A percentile compares a stretch with the other conserved stretches of the same genome.
phyloP scores from a whole-genome alignment of 1,140 invertebrate genomes.

The Zeugodacus cucurbitae region DNA sequence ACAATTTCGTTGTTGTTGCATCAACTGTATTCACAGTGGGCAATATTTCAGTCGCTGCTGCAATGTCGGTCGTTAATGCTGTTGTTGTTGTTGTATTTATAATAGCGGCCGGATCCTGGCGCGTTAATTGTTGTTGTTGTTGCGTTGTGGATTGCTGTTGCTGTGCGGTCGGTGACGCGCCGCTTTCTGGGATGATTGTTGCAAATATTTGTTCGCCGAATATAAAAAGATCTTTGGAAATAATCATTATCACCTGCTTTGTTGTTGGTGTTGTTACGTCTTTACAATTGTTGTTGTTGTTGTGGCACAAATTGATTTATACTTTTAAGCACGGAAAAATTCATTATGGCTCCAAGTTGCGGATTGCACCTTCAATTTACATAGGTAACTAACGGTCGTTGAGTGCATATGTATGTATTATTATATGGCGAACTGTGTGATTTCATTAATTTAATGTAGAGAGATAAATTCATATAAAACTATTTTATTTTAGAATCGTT shows the following conservation, averaged over 20 bases:
- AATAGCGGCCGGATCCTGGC: conserved; percentile 46
- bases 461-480: too few species aligned
- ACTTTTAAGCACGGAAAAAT: too few species aligned
- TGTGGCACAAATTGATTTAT: not conserved
- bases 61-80: conserved; percentile 38
- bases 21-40: conserved; percentile 63
- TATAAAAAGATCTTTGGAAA: conserved; percentile 66
- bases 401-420: not conserved
- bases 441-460: too few species aligned
- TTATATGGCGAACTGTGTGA: too few species aligned
- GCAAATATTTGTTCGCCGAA: conserved; percentile 66
- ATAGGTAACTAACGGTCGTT: too few species aligned
- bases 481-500: too few species aligned
- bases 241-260: conserved; percentile 66
- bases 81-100: conserved; percentile 49
- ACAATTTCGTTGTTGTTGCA: conserved; percentile 52
- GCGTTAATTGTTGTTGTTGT: conserved; percentile 37
- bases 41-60: conserved; percentile 46
- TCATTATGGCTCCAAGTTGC: too few species aligned
- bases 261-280: conserved; percentile 17
- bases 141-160: conserved; percentile 44
- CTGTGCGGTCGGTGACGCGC: conserved; percentile 51
- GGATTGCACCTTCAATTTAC: too few species aligned
- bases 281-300: not conserved
- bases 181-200: conserved; percentile 65